Evolutionary conservation across 2,113 vertebrate species (phyloP).

Genomic region (Melanerpes aurifrons): DNA sequence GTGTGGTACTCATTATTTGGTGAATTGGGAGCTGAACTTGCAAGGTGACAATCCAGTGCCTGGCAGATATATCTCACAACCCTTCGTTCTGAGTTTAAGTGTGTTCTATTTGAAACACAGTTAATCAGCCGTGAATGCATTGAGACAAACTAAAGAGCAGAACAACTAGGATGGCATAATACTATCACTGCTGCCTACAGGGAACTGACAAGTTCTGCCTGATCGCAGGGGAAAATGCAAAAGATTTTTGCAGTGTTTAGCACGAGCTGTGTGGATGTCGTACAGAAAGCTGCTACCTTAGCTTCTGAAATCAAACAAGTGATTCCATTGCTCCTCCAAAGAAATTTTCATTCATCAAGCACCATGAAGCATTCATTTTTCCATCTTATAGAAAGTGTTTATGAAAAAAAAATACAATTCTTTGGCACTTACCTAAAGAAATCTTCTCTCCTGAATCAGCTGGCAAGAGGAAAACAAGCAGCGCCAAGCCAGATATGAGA

Average conservation of each 20-base stretch:
- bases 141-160: background rate
- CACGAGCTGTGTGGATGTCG: background rate
- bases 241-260: background rate
- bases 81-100: background rate
- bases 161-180: background rate
- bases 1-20: background rate
- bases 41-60: background rate
- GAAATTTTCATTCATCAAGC: background rate
- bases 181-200: background rate
- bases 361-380: background rate
- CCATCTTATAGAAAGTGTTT: background rate
- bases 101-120: background rate
- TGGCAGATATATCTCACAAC: background rate
- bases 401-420: background rate
- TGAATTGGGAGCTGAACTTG: background rate
- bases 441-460: conserved; percentile 93
- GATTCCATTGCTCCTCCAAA: background rate
- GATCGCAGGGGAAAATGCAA: background rate
- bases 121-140: background rate
- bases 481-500: conserved; percentile 88
- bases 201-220: background rate
- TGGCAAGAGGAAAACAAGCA: conserved; percentile 89
- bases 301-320: background rate
- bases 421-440: conserved; percentile 65
- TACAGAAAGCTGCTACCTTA: background rate